These are phyloP conservation scores for Pantelozetes paolii DNA, from an alignment of 2,888 invertebrate species.

Conservation along the genomic window DNA sequence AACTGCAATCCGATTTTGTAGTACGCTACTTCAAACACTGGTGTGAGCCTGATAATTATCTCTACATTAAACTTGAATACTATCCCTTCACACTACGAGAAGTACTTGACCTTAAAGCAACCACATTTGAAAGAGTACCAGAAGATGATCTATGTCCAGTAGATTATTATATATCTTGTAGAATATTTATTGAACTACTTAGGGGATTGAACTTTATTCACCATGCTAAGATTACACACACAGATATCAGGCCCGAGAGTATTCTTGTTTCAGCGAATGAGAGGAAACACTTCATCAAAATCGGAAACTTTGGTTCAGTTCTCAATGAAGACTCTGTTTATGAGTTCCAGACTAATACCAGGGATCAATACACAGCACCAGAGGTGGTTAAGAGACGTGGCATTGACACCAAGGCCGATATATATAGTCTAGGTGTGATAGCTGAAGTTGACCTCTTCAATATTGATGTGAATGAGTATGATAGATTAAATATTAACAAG, in stretches of 20 bases:
- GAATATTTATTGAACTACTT: neutral
- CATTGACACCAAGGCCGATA: neutral
- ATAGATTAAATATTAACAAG: no score
- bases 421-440: neutral
- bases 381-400: neutral
- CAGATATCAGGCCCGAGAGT: neutral
- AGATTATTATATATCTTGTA: neutral
- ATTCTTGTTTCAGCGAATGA: neutral
- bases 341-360: neutral
- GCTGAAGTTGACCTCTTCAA: neutral
- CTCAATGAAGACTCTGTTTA: neutral
- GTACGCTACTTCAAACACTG: neutral
- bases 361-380: neutral
- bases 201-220: neutral
- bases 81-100: neutral
- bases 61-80: neutral
- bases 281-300: neutral
- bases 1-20: neutral
- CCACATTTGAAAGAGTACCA: neutral
- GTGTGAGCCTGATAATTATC: neutral
- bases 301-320: neutral
- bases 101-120: neutral
- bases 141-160: neutral
- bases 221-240: neutral
- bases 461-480: neutral